These are phyloP conservation scores for Leptopilina boulardi DNA, from an alignment of 1,140 invertebrate genomes.

Conservation along the genomic window DNA sequence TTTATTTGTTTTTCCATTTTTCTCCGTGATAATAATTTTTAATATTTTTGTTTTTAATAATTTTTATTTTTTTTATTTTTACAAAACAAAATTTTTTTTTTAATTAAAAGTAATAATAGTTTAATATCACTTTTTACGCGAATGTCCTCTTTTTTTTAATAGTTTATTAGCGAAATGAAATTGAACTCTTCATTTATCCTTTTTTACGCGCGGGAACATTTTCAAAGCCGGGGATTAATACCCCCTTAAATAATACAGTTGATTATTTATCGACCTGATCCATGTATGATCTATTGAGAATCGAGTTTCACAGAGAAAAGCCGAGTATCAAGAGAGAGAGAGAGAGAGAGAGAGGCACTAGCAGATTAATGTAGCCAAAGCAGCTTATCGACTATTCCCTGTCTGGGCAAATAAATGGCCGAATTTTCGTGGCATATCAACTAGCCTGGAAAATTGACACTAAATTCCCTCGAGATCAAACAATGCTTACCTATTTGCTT, in stretches of 20 bases:
- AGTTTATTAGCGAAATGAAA: constrained; percentile 1
- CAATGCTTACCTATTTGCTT: constrained; percentile 33
- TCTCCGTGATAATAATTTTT: no score
- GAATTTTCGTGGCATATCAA: constrained; percentile 56
- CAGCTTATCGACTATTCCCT: constrained; percentile 63
- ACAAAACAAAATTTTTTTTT: no score
- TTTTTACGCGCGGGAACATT: neutral
- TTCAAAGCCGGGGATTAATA: neutral
- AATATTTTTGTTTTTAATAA: no score
- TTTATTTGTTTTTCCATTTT: no score
- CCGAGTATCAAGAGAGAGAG: constrained; percentile 29
- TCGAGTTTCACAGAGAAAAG: constrained; percentile 39
- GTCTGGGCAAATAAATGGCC: constrained; percentile 55
- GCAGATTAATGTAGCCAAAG: constrained; percentile 60
- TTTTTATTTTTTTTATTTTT: no score
- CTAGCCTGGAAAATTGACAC: constrained; percentile 59
- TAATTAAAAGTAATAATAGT: no score
- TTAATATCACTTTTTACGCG: no score
- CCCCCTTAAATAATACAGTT: constrained; percentile 1
- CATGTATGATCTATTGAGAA: constrained; percentile 36
- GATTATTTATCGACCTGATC: constrained; percentile 21
- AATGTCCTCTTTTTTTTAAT: neutral
- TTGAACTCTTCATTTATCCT: neutral
- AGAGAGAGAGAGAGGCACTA: no score
- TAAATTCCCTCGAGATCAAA: constrained; percentile 52